phyloP scores from a whole-genome alignment of 2,113 vertebrate genomes.

The Microcebus lehilahytsara region DNA sequence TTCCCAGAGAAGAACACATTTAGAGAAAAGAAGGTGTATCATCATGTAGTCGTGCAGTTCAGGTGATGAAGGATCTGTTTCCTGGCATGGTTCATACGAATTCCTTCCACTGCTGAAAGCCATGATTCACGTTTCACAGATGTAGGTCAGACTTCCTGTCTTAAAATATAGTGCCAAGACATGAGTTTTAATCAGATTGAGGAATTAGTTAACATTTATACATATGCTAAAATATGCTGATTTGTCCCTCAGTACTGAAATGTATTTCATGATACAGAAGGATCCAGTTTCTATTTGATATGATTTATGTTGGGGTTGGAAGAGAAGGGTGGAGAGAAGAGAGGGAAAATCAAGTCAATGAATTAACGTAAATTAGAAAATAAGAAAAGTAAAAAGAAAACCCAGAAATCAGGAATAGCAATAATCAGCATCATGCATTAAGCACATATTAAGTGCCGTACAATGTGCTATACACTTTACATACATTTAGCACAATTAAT shows the following conservation, averaged over 20 bases:
- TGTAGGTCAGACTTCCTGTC: not conserved
- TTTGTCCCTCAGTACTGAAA: not conserved
- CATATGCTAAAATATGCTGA: not conserved
- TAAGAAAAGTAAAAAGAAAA: not conserved
- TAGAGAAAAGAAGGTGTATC: not conserved
- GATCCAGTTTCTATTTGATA: not conserved
- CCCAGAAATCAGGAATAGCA: not conserved
- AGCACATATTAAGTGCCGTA: not conserved
- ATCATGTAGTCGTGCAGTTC: accelerated
- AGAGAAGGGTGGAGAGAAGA: not conserved
- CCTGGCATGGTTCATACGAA: not conserved
- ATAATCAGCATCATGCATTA: not conserved
- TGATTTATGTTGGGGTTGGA: accelerated
- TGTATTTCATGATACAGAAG: not conserved
- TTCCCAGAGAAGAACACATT: not conserved
- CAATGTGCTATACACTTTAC: not conserved
- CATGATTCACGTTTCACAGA: not conserved
- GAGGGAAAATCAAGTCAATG: not conserved
- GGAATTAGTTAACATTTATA: conserved; percentile 36
- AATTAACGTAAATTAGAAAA: not conserved
- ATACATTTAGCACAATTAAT: not conserved
- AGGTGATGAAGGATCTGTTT: not conserved
- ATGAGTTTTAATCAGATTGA: not conserved
- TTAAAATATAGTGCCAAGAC: not conserved
- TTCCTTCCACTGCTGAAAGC: not conserved